Percentiles rank a stretch among this genome's conserved stretches.
Conservation (phyloP, 2,797 vertebrate genomes). For the Scleropages formosus region DNA sequence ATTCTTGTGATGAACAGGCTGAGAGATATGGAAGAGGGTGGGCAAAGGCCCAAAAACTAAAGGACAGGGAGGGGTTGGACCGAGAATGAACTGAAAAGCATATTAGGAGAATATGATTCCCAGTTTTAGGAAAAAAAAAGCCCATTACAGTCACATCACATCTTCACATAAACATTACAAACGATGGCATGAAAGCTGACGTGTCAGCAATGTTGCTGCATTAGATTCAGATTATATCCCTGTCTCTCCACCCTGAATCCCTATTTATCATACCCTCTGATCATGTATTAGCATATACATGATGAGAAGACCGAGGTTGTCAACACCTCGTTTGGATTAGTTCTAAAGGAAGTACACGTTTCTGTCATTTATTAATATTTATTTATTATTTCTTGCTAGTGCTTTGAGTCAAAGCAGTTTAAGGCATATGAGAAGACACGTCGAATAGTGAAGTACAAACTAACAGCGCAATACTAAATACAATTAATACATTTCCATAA, state of each 20-base stretch:
- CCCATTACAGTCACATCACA: constrained; percentile 14
- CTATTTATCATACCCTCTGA: constrained; percentile 26
- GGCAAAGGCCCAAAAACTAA: constrained; percentile 15
- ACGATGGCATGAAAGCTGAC: constrained; percentile 11
- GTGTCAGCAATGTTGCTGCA: constrained; percentile 24
- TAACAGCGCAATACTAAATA: constrained; percentile 19
- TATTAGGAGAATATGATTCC: neutral
- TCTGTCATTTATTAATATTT: neutral
- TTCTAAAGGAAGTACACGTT: neutral
- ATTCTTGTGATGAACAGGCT: constrained; percentile 7
- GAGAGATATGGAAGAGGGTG: neutral
- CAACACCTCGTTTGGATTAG: constrained; percentile 10
- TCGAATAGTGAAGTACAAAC: constrained; percentile 5
- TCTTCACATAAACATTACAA: constrained; percentile 5
- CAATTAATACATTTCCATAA: constrained; percentile 27
- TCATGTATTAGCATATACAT: constrained; percentile 27
- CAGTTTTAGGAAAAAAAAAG: constrained; percentile 16
- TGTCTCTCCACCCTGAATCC: constrained; percentile 23
- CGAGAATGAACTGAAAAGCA: neutral
- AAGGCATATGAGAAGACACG: neutral
- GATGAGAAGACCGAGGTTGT: neutral
- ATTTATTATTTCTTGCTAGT: constrained; percentile 11
- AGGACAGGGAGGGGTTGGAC: neutral
- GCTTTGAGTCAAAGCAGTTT: constrained; percentile 20
- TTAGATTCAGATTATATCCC: constrained; percentile 27